Evolutionary conservation across 1,140 invertebrate genomes (phyloP).

Genomic region (Papilio polyxenes): DNA sequence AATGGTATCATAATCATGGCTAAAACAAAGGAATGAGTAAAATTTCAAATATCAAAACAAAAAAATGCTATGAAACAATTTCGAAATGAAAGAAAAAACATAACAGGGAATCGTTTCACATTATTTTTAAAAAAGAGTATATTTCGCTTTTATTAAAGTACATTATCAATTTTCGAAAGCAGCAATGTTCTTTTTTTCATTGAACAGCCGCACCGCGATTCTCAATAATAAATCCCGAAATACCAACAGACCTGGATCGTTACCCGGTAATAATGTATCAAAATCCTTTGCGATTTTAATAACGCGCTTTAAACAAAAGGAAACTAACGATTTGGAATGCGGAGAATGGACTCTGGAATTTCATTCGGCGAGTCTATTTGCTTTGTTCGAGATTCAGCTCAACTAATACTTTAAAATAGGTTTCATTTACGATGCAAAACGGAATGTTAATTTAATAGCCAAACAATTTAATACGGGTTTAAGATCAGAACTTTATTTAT

Average conservation of each 20-base stretch:
- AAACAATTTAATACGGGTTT: background rate
- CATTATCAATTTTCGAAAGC: background rate
- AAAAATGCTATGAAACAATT: background rate
- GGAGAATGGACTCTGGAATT: slow-evolving; percentile 9
- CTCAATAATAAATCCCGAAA: background rate
- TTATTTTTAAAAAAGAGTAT: background rate
- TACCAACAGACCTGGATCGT: background rate
- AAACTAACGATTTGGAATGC: slow-evolving; percentile 7
- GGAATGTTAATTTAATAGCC: background rate
- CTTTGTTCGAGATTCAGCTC: slow-evolving; percentile 10
- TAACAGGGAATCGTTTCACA: background rate
- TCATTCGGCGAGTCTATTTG: slow-evolving; percentile 10
- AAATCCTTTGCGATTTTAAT: slow-evolving; percentile 6
- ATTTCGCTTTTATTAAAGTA: background rate
- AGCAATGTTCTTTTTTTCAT: background rate
- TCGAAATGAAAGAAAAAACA: background rate
- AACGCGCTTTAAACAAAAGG: background rate
- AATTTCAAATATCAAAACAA: background rate
- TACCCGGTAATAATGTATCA: background rate
- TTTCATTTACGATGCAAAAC: background rate
- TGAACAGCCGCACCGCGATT: background rate
- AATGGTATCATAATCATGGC: background rate
- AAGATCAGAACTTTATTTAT: background rate
- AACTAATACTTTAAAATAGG: background rate
- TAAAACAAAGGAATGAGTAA: background rate